Percentiles rank a stretch among this genome's conserved stretches.
phyloP scores from a whole-genome alignment of 2,888 invertebrate genomes.

The Odontomyia ornata region DNA sequence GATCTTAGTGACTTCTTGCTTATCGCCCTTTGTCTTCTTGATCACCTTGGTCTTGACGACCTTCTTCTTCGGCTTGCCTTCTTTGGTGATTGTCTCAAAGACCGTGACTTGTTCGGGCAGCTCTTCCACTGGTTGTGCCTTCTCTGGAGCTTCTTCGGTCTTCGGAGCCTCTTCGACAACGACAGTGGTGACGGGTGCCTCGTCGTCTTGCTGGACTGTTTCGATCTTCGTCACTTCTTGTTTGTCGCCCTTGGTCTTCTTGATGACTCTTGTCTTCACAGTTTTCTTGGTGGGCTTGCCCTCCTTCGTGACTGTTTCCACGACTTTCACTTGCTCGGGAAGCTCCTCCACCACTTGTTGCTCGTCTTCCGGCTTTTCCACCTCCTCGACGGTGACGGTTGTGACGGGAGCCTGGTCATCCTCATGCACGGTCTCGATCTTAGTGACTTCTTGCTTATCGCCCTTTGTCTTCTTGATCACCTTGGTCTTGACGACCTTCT shows the following conservation, averaged over 20 bases:
- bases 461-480: slow-evolving; percentile 61
- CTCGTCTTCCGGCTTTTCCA: background rate
- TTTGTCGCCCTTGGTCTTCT: slow-evolving; percentile 62
- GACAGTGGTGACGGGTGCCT: slow-evolving; percentile 59
- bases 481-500: slow-evolving; percentile 58
- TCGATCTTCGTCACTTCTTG: slow-evolving; percentile 65
- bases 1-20: slow-evolving; percentile 63
- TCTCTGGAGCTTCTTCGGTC: background rate
- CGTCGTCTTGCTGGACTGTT: slow-evolving; percentile 61
- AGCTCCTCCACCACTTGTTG: background rate
- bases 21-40: slow-evolving; percentile 60
- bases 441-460: slow-evolving; percentile 61
- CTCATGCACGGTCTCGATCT: slow-evolving; percentile 59
- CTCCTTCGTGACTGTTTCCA: slow-evolving; percentile 49
- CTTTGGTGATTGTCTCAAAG: slow-evolving; percentile 57
- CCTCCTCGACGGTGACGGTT: background rate
- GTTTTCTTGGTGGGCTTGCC: slow-evolving; percentile 57
- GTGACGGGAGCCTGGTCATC: slow-evolving; percentile 53
- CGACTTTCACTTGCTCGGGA: slow-evolving; percentile 43
- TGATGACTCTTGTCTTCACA: slow-evolving; percentile 62
- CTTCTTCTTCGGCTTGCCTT: slow-evolving; percentile 58
- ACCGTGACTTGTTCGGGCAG: slow-evolving; percentile 59
- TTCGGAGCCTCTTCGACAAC: slow-evolving; percentile 52
- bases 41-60: slow-evolving; percentile 61
- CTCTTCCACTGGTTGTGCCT: slow-evolving; percentile 46